Evolutionary conservation across 1,140 invertebrate genomes (phyloP), one percentile per base, ranked within the genome.

Genomic region (Drosophila chauvacae): DNA sequence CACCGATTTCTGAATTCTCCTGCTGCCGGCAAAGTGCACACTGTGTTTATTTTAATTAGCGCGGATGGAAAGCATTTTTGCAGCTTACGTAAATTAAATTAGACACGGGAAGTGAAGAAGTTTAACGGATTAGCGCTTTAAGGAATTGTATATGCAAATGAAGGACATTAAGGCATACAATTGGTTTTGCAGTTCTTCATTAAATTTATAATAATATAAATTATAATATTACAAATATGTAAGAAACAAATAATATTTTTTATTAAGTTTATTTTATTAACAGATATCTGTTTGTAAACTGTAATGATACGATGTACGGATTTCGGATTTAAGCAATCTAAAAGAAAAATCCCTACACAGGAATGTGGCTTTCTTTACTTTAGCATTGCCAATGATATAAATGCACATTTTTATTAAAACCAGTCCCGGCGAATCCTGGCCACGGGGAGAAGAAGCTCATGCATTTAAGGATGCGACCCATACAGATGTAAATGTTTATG

Each of bases 21-120:
- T 30, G 41, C 41, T 33, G 33, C 42, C 75, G 60, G 64, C 62
- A 26, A 88, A 84, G 69, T 88, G 84, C 84, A 87, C 84, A 84
- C 72, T 65, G 76, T 88, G 73, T 88, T 88, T 88, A 84, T 88
- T 88, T 88, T 88, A 88, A 88, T 88, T 88, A 88, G 85, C 55
- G 69, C 60, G 42, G 62, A 53, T 18, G 44, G 9, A 30, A 66
- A 71, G 39, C 58, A 33, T 61, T 61, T 79, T 42, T 60, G 42
- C 62, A 62, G 39, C 48, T 58, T 81, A 50, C 63, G 53, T 70
- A 63, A 86, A 86, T 80, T 77, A 33, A 83, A 83, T 83, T 60
- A 51, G 45, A 4, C n/a, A 26, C 28, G 26, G 7, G 14, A 26
- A 30, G 10, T n/a, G 23, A 5, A 9, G 14, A 44, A 50, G 44